Evolutionary conservation across 2,113 vertebrate species (phyloP), one percentile per base, ranked within the genome.

Genomic region (Ranitomeya variabilis): DNA sequence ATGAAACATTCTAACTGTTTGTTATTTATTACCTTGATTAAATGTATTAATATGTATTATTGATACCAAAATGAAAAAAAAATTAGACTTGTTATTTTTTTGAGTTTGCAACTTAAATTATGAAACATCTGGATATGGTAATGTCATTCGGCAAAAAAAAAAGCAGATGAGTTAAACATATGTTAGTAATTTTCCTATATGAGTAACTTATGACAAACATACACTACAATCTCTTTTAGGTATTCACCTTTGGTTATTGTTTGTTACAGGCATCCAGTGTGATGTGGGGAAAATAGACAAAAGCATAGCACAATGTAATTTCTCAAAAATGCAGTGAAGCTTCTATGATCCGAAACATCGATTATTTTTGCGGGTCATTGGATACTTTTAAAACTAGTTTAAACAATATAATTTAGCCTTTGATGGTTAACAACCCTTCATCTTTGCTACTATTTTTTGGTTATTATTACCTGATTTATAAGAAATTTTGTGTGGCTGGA

Each of bases 111-210:
- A 67, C 14, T 54, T 69, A 51, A 69, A 71, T 71, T 55, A 16
- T 16, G 66, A 84, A 71, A 69, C 82, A 84, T 84, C 82, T 84
- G 82, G 82, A 71, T 84, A 23, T 84, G 82, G n/a, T 84, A 84
- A 71, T 67, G 60, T 83, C 60, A 83, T 52, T 51, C 26, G 14
- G 21, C 15, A 23, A 52, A 84, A 55, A 69, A 69, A 83, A 80
- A 60, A 81, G 23, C n/a, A 71, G 64, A 84, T 55, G 14, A 71
- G 64, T 84, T 69, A 18, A 67, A 15, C 81, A 83, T 37, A 83
- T 83, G 80, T 51, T 52, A 67, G 66, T 16, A 55, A 71, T 81
- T 81, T 62, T 37, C 23, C 62, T 18, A 80, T 60, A 9, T 59
- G 55, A 18, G 7, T 9, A 80, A 59, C 12, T 8, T 26, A 59